A percentile compares a stretch with the other conserved stretches of the same genome.
Conservation (phyloP, 2,797 vertebrate species). For the Anisognathus igniventris region DNA sequence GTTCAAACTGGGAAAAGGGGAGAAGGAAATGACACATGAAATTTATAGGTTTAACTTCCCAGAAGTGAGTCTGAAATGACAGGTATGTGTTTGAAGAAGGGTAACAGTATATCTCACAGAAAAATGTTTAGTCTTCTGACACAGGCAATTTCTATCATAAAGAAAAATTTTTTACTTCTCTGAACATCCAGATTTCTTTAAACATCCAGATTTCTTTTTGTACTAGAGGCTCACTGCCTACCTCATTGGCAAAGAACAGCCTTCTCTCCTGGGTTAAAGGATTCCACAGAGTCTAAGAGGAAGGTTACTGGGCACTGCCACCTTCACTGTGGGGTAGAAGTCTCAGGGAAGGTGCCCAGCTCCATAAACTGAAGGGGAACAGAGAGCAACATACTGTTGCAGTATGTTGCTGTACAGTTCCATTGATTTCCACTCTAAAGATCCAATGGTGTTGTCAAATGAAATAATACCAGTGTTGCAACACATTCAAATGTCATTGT, state of each 20-base stretch:
- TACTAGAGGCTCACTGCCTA: neutral
- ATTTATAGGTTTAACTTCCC: neutral
- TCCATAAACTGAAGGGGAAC: neutral
- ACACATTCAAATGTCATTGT: neutral
- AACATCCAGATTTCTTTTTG: neutral
- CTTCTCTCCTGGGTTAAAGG: neutral
- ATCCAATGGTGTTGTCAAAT: neutral
- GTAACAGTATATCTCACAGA: neutral
- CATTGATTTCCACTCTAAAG: neutral
- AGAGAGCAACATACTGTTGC: neutral
- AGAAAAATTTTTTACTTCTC: neutral
- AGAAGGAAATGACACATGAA: neutral
- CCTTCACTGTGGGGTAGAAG: neutral
- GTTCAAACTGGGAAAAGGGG: conserved; percentile 84
- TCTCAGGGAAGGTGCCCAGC: neutral
- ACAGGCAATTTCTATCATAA: neutral
- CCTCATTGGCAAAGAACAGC: neutral
- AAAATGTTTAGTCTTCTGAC: neutral
- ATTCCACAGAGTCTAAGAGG: neutral
- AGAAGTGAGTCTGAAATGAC: neutral
- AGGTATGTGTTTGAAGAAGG: neutral
- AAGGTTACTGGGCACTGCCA: neutral
- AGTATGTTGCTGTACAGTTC: neutral
- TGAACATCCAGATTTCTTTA: neutral
- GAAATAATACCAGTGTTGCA: neutral